Percentiles rank a stretch among this genome's conserved stretches.
Conservation (phyloP, 2,888 invertebrate species). For the Neocrepidodera transversa region DNA sequence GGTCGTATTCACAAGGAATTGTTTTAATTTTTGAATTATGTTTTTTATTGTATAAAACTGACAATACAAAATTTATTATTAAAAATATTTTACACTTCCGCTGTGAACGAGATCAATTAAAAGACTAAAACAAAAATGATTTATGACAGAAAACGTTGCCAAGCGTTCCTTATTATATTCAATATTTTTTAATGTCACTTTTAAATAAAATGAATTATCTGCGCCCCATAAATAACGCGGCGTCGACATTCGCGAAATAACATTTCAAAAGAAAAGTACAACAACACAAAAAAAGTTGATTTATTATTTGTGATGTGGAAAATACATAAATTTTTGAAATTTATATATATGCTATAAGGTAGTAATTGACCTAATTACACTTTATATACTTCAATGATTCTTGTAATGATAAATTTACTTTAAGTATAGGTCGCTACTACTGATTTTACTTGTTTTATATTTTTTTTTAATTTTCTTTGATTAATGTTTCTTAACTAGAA, state of each 20-base stretch:
- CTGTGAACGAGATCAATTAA: too few species aligned
- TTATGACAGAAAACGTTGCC: conserved; percentile 33
- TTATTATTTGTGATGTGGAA: conserved; percentile 39
- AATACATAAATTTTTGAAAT: conserved; percentile 36
- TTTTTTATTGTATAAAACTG: too few species aligned
- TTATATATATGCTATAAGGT: conserved; percentile 24
- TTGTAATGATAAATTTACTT: too few species aligned
- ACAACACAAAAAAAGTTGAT: conserved; percentile 38
- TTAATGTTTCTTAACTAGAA: too few species aligned
- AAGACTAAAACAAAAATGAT: conserved; percentile 25
- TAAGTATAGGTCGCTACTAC: too few species aligned
- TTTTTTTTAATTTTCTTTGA: too few species aligned
- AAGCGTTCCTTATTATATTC: conserved; percentile 37
- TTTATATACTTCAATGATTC: conserved; percentile 31
- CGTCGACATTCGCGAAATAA: conserved; percentile 40
- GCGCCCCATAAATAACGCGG: conserved; percentile 39
- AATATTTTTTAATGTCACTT: conserved; percentile 36
- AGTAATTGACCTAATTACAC: conserved; percentile 37
- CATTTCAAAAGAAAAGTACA: conserved; percentile 37
- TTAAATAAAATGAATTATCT: conserved; percentile 41
- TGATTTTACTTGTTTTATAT: too few species aligned
- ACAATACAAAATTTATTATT: too few species aligned
- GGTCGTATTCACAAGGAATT: too few species aligned
- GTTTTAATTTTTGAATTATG: too few species aligned
- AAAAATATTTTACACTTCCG: too few species aligned